A percentile compares a stretch with the other conserved stretches of the same genome.
Evolutionary conservation across 2,797 vertebrate species (phyloP).

Genomic region (Myotis myotis): DNA sequence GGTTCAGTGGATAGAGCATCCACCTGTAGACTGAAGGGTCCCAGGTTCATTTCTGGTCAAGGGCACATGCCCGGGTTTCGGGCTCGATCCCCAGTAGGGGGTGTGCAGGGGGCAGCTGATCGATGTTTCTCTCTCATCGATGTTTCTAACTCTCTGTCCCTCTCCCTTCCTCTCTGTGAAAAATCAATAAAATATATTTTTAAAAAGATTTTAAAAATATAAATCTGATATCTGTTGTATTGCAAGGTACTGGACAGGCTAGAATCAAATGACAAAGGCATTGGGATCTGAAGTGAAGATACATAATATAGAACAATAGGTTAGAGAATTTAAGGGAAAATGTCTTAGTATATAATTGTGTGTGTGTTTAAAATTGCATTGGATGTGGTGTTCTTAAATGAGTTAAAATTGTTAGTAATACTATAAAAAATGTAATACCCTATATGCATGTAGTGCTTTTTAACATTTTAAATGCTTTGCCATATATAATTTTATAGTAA

Average conservation of each 20-base stretch:
- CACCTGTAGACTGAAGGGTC: no score
- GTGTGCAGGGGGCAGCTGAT: no score
- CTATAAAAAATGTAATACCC: slow-evolving; percentile 36
- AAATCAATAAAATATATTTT: no score
- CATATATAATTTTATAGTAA: slow-evolving; percentile 12
- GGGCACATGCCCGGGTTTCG: no score
- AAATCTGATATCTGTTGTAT: neutral
- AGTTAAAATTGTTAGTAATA: slow-evolving; percentile 46
- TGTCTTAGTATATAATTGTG: slow-evolving; percentile 27
- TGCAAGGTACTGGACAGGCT: slow-evolving; percentile 35
- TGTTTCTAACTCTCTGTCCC: no score
- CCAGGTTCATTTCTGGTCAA: no score
- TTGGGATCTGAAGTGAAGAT: neutral
- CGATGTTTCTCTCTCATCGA: no score
- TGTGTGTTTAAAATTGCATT: neutral
- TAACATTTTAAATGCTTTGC: slow-evolving; percentile 40
- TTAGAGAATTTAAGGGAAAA: slow-evolving; percentile 46
- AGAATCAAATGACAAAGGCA: slow-evolving; percentile 35
- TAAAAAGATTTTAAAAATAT: no score
- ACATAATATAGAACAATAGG: slow-evolving; percentile 21
- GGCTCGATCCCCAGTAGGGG: no score
- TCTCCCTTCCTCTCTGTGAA: no score
- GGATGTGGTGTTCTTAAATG: slow-evolving; percentile 48
- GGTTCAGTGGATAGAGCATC: no score
- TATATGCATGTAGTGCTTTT: slow-evolving; percentile 1